Conservation (phyloP, 1,140 invertebrate species). For the Dendroctonus valens region DNA sequence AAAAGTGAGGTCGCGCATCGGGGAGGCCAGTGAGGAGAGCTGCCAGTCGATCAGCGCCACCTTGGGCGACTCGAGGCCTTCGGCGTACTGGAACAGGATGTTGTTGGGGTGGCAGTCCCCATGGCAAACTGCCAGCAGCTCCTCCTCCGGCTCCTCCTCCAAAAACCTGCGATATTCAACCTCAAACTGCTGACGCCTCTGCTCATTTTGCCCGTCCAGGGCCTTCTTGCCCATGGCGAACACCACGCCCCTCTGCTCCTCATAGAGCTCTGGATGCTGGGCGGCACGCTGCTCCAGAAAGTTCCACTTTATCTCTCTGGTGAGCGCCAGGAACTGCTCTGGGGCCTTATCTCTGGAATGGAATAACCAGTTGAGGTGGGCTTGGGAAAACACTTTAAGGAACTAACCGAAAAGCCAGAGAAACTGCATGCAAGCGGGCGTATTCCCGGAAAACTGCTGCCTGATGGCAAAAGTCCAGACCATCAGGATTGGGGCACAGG, state of each 20-base stretch:
- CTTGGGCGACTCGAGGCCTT: background rate
- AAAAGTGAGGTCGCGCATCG: constrained; percentile 8
- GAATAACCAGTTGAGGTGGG: background rate
- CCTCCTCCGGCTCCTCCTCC: background rate
- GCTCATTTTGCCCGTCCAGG: background rate
- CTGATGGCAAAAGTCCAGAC: background rate
- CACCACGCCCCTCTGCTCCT: background rate
- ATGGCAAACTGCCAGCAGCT: background rate
- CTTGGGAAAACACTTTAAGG: background rate
- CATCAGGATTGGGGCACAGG: background rate
- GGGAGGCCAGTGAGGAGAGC: background rate
- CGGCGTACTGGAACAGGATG: background rate
- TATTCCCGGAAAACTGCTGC: background rate
- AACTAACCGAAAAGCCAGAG: background rate
- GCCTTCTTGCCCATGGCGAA: background rate
- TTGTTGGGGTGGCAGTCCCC: constrained; percentile 1
- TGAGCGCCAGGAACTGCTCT: background rate
- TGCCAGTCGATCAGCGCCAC: constrained; percentile 16
- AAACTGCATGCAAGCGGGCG: background rate
- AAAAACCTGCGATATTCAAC: background rate
- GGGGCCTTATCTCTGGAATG: background rate
- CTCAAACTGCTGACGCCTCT: background rate
- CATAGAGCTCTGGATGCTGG: background rate
- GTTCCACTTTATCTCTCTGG: background rate
- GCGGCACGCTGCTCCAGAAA: background rate